Percentiles rank a stretch among this genome's conserved stretches.
phyloP scores from a whole-genome alignment of 2,113 vertebrate genomes.

The Petaurus breviceps region DNA sequence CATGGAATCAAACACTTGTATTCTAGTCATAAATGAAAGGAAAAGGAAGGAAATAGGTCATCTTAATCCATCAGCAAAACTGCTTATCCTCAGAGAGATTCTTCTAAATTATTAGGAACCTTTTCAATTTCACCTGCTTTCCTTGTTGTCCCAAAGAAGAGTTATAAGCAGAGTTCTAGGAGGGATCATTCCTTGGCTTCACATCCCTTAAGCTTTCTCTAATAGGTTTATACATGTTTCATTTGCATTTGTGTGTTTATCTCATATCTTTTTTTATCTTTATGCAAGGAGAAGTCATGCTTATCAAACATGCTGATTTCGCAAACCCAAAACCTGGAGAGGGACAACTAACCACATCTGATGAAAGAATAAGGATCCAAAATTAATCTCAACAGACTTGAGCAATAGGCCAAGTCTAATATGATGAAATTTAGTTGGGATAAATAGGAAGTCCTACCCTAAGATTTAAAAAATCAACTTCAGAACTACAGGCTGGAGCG shows the following conservation, averaged over 20 bases:
- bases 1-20: not conserved
- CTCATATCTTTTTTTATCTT: not conserved
- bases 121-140: not conserved
- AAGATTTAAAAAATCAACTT: not conserved
- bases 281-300: not conserved
- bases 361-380: not conserved
- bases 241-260: not conserved
- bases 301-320: not conserved
- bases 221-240: not conserved
- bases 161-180: not conserved
- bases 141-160: not conserved
- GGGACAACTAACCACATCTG: not conserved
- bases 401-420: not conserved
- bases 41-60: rapidly evolving
- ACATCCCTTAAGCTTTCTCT: not conserved
- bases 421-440: not conserved
- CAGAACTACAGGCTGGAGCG: not conserved
- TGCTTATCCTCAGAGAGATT: too few species aligned
- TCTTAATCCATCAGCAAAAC: rapidly evolving
- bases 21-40: not conserved
- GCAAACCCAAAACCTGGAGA: not conserved
- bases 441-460: not conserved
- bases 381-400: not conserved
- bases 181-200: not conserved
- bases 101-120: not conserved